Conservation (phyloP, 1,140 invertebrate genomes). For the Ips typographus region DNA sequence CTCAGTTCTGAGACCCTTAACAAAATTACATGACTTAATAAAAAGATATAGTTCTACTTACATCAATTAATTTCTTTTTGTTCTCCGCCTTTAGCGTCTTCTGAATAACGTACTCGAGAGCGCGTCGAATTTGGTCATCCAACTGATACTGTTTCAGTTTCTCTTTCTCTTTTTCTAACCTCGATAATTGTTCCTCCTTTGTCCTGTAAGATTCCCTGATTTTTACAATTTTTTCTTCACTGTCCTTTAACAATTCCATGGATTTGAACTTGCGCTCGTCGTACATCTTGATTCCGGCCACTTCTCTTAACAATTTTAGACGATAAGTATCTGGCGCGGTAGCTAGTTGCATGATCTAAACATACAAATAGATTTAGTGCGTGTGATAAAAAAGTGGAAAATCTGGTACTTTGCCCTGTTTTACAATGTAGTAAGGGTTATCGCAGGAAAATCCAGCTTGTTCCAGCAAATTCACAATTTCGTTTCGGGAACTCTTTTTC, state of each 20-base stretch:
- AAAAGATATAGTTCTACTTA: slow-evolving; percentile 23
- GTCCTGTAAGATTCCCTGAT: slow-evolving; percentile 96
- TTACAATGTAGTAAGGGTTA: slow-evolving; percentile 99
- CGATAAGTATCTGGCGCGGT: slow-evolving; percentile 98
- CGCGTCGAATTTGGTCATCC: slow-evolving; percentile 93
- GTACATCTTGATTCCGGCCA: slow-evolving; percentile 95
- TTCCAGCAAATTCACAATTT: slow-evolving; percentile 98
- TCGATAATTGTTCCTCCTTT: slow-evolving; percentile 95
- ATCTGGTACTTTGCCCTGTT: slow-evolving; percentile 91
- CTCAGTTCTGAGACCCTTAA: too few species aligned
- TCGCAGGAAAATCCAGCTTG: slow-evolving; percentile 98
- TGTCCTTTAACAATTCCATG: slow-evolving; percentile 91
- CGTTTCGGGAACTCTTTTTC: slow-evolving; percentile 94
- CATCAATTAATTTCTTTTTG: slow-evolving; percentile 87
- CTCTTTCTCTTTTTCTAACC: slow-evolving; percentile 97
- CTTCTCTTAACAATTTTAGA: slow-evolving; percentile 92
- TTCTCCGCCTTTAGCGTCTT: slow-evolving; percentile 96
- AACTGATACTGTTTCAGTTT: slow-evolving; percentile 99
- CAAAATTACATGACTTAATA: background rate
- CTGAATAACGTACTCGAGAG: slow-evolving; percentile 97
- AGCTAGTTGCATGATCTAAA: slow-evolving; percentile 98
- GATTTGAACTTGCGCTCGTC: slow-evolving; percentile 98
- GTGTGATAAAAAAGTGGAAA: background rate
- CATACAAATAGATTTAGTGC: slow-evolving; percentile 20
- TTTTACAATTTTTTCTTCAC: slow-evolving; percentile 96